Evolutionary conservation across 1,140 invertebrate species (phyloP).

Genomic region (Cotesia chilonis): DNA sequence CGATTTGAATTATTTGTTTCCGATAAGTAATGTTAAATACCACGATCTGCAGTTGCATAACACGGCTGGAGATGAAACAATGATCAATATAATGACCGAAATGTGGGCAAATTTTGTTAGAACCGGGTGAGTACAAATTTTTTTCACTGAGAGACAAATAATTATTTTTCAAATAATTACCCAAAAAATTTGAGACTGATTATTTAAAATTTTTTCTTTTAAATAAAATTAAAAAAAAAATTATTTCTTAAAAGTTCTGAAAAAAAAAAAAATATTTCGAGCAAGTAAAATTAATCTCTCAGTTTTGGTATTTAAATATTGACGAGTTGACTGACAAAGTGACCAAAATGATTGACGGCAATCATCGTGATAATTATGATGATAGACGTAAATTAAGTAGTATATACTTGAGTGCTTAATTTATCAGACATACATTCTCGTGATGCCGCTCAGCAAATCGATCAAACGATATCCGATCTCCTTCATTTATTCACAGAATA

Average conservation of each 20-base stretch:
- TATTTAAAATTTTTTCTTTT: too few species aligned
- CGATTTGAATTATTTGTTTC: slow-evolving; percentile 65
- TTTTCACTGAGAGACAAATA: too few species aligned
- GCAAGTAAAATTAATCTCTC: too few species aligned
- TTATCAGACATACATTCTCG: slow-evolving; percentile 6
- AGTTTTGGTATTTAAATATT: too few species aligned
- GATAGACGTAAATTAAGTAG: not conserved
- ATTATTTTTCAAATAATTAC: too few species aligned
- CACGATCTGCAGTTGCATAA: slow-evolving; percentile 43
- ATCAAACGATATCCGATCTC: slow-evolving; percentile 33
- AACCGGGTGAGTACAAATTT: slow-evolving; percentile 55
- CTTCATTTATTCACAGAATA: slow-evolving; percentile 46
- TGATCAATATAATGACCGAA: slow-evolving; percentile 62
- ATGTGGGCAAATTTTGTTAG: slow-evolving; percentile 63
- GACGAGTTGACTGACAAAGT: not conserved
- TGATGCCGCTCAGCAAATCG: slow-evolving; percentile 28
- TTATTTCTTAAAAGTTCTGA: too few species aligned
- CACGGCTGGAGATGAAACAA: slow-evolving; percentile 50
- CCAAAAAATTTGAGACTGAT: too few species aligned
- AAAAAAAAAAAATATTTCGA: too few species aligned
- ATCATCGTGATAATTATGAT: not conserved
- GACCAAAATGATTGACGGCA: too few species aligned
- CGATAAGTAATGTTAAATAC: slow-evolving; percentile 42
- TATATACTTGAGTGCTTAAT: slow-evolving; percentile 12
- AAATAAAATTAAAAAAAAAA: too few species aligned